Evolutionary conservation across 2,888 invertebrate species (phyloP).

Genomic region (Leptinotarsa haldemani): DNA sequence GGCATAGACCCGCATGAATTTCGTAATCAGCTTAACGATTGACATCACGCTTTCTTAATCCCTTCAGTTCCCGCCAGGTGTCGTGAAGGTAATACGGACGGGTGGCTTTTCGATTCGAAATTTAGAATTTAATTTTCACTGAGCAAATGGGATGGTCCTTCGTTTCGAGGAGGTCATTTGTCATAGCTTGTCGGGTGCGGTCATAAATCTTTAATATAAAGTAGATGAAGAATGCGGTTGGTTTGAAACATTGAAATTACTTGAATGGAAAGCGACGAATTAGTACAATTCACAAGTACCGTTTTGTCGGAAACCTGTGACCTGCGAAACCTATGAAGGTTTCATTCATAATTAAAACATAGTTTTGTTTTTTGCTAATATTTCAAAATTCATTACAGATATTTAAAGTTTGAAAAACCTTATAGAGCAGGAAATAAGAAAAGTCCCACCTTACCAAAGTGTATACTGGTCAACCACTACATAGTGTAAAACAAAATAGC

Average conservation of each 20-base stretch:
- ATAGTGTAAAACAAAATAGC: too few species aligned
- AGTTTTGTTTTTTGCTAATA: too few species aligned
- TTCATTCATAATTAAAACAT: too few species aligned
- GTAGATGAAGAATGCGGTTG: conserved; percentile 19
- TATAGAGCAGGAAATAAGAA: too few species aligned
- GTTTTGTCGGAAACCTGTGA: too few species aligned
- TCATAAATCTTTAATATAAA: conserved; percentile 32
- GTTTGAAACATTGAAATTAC: background rate
- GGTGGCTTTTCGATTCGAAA: conserved; percentile 39
- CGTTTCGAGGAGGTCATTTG: conserved; percentile 40
- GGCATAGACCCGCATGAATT: conserved; percentile 32
- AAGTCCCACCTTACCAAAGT: too few species aligned
- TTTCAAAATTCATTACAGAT: too few species aligned
- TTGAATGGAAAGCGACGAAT: background rate
- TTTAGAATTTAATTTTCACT: conserved; percentile 42
- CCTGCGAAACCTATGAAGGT: too few species aligned
- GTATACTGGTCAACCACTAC: too few species aligned
- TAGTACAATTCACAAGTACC: too few species aligned
- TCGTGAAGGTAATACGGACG: conserved; percentile 37
- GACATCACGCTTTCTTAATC: conserved; percentile 41
- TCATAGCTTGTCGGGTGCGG: conserved; percentile 39
- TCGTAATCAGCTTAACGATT: conserved; percentile 45
- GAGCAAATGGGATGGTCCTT: conserved; percentile 40
- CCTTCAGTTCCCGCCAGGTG: conserved; percentile 42
- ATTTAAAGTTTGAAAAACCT: too few species aligned